Conservation (phyloP, 2,113 vertebrate genomes). For the Oncorhynchus kisutch region DNA sequence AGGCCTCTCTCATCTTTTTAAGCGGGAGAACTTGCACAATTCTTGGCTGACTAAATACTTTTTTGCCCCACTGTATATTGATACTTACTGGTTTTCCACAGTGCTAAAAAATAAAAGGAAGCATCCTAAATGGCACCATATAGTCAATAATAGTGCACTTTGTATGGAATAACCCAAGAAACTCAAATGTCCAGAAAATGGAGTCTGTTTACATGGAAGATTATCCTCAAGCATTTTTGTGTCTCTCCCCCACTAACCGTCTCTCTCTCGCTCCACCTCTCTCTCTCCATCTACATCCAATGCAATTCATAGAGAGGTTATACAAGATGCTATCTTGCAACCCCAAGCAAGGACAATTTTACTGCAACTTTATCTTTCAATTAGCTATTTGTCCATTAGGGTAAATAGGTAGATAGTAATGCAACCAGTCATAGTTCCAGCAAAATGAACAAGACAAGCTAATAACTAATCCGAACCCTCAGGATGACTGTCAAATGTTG, state of each 20-base stretch:
- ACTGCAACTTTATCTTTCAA: slow-evolving; percentile 14
- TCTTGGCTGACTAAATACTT: too few species aligned
- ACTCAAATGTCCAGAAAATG: not conserved
- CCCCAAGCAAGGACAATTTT: not conserved
- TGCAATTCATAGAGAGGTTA: not conserved
- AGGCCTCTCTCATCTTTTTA: too few species aligned
- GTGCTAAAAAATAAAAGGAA: too few species aligned
- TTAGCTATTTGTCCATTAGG: not conserved
- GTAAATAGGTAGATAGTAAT: not conserved
- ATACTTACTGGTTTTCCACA: not conserved
- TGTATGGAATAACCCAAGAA: not conserved
- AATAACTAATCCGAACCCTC: slow-evolving; percentile 11
- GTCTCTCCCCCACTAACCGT: not conserved
- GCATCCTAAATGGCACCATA: too few species aligned
- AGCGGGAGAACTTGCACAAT: too few species aligned
- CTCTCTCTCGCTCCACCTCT: not conserved
- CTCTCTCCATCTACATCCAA: not conserved
- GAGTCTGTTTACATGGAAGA: slow-evolving; percentile 31
- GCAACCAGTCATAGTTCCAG: not conserved
- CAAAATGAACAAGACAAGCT: not conserved
- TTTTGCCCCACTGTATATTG: too few species aligned
- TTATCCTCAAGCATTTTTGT: not conserved
- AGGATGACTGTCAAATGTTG: slow-evolving; percentile 20
- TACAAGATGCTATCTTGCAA: not conserved
- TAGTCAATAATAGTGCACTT: too few species aligned